phyloP scores from a whole-genome alignment of 2,888 invertebrate species.

The Gastracanthus pulcherrimus region DNA sequence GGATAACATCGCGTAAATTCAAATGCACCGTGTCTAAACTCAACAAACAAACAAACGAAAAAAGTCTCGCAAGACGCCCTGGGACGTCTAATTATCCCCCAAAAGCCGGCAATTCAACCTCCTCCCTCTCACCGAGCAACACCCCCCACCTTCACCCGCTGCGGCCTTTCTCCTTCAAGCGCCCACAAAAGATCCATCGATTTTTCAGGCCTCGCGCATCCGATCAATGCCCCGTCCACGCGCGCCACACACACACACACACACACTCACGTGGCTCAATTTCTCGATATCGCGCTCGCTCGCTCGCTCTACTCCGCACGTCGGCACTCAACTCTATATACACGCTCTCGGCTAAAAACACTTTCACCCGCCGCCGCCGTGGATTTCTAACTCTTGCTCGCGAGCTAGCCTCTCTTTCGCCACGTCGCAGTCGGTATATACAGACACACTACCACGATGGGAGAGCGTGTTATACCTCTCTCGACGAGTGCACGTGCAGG shows the following conservation, averaged over 20 bases:
- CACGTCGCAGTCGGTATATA: not conserved
- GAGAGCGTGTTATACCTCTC: not conserved
- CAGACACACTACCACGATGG: not conserved
- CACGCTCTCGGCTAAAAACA: conserved; percentile 46
- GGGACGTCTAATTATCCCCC: too few relatives aligned
- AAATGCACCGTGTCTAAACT: too few relatives aligned
- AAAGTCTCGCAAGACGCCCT: too few relatives aligned
- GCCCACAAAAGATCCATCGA: not conserved
- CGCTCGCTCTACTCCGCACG: not conserved
- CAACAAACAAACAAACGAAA: too few relatives aligned
- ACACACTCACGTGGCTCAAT: not conserved
- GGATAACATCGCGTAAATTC: too few relatives aligned
- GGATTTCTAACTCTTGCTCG: conserved; percentile 43
- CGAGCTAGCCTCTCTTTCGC: conserved; percentile 31
- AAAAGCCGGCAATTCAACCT: too few relatives aligned
- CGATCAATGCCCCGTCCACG: conserved; percentile 10
- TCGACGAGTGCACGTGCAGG: too few relatives aligned
- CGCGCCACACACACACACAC: not conserved
- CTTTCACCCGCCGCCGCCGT: conserved; percentile 48
- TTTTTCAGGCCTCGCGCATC: not conserved
- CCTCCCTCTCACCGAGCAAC: too few relatives aligned
- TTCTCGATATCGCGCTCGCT: conserved; percentile 29
- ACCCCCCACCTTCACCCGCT: not conserved
- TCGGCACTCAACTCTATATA: too few relatives aligned
- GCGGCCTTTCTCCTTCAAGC: not conserved